Evolutionary conservation across 1,140 invertebrate species (phyloP).

Genomic region (fruit fly (Drosophila melanogaster)): DNA sequence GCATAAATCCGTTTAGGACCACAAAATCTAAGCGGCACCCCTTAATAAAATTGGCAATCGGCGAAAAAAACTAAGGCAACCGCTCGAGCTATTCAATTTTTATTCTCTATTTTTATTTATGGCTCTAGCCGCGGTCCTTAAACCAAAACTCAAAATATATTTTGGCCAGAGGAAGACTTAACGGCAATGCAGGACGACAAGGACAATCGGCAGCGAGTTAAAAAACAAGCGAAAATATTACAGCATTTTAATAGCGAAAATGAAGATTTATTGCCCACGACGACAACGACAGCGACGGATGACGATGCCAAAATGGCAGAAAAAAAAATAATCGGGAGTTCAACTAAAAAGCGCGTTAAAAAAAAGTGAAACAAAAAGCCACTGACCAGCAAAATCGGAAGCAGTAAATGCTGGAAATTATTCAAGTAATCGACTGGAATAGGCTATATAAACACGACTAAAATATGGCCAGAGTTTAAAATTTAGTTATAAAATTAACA

Average conservation of each 20-base stretch:
- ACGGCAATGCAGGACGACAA: slow-evolving; percentile 27
- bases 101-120: slow-evolving; percentile 70
- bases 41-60: slow-evolving; percentile 16
- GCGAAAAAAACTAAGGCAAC: slow-evolving; percentile 30
- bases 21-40: slow-evolving; percentile 51
- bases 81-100: slow-evolving; percentile 60
- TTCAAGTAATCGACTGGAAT: slow-evolving; percentile 3
- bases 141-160: slow-evolving; percentile 61
- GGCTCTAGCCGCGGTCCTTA: slow-evolving; percentile 34
- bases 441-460: not conserved
- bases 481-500: too few species aligned
- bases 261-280: slow-evolving; percentile 78
- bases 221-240: slow-evolving; percentile 74
- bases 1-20: slow-evolving; percentile 70
- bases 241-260: slow-evolving; percentile 81
- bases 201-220: slow-evolving; percentile 68
- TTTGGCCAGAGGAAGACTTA: slow-evolving; percentile 5
- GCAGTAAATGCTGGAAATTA: slow-evolving; percentile 8
- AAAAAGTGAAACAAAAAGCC: slow-evolving; percentile 27
- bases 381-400: slow-evolving; percentile 33
- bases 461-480: rapidly evolving
- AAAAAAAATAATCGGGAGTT: slow-evolving; percentile 51
- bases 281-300: slow-evolving; percentile 44
- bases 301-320: slow-evolving; percentile 53
- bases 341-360: slow-evolving; percentile 60